phyloP scores from a whole-genome alignment of 35 echinoderm and acorn worm genomes.

The Heliocidaris tuberculata region DNA sequence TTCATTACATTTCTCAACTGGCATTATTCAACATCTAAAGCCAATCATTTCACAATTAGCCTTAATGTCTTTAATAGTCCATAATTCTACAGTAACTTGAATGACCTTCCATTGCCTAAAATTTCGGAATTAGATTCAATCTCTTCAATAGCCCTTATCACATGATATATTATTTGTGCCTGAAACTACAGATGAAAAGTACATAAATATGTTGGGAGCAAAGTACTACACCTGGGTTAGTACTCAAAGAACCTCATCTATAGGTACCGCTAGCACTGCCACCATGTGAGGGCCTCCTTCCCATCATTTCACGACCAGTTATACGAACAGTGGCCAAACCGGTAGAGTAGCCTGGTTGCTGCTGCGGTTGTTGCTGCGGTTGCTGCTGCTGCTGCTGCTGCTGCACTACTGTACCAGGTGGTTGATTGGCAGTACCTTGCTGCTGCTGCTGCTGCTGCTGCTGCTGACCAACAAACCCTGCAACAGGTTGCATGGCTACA shows the following conservation, averaged over 20 bases:
- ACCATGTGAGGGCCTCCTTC: slow-evolving; percentile 29
- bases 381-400: slow-evolving; percentile 18
- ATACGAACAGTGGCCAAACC: slow-evolving; percentile 85
- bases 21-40: too few relatives aligned
- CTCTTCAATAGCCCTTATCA: background rate
- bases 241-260: background rate
- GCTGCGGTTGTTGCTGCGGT: background rate
- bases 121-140: too few relatives aligned
- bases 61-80: too few relatives aligned
- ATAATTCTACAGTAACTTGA: too few relatives aligned
- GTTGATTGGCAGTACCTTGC: background rate
- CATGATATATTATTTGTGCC: background rate
- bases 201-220: background rate
- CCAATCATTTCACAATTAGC: too few relatives aligned
- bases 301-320: slow-evolving; percentile 58
- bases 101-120: too few relatives aligned
- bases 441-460: slow-evolving; percentile 24
- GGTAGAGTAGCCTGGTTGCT: background rate
- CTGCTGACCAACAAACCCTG: background rate
- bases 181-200: background rate
- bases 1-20: too few relatives aligned
- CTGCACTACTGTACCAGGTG: background rate
- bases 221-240: too few relatives aligned
- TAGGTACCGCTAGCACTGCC: background rate
- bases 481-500: slow-evolving; percentile 1